A percentile compares a stretch with the other conserved stretches of the same genome.
Conservation (phyloP, 2,113 vertebrate species). For the Erpornis zantholeuca region DNA sequence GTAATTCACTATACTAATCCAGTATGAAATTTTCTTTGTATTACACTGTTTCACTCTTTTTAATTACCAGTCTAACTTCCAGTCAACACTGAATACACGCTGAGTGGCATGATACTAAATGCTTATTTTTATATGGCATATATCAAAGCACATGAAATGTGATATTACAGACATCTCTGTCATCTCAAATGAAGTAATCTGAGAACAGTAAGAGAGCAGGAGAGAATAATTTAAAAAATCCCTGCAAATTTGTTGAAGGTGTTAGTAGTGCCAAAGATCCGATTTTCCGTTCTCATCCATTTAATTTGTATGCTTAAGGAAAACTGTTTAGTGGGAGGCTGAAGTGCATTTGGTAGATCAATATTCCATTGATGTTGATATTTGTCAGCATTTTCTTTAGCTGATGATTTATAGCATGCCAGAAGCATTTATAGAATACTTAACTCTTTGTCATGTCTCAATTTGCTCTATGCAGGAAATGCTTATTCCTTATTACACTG, state of each 20-base stretch:
- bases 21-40: not conserved
- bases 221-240: not conserved
- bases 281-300: not conserved
- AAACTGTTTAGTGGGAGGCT: conserved; percentile 50
- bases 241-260: not conserved
- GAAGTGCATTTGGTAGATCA: conserved; percentile 53
- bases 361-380: conserved; percentile 50
- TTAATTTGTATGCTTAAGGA: conserved; percentile 62
- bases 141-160: not conserved
- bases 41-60: not conserved
- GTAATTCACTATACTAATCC: not conserved
- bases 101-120: not conserved
- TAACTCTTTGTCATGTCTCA: conserved; percentile 59
- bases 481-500: conserved; percentile 28
- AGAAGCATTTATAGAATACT: conserved; percentile 50
- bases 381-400: conserved; percentile 66
- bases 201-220: not conserved
- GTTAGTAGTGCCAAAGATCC: not conserved
- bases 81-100: not conserved
- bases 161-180: not conserved
- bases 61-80: not conserved
- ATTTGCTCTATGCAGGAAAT: conserved; percentile 25
- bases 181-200: not conserved
- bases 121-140: not conserved
- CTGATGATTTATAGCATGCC: conserved; percentile 61